Conservation (phyloP, 23 tunicate species). For the Phallusia fumigata region DNA sequence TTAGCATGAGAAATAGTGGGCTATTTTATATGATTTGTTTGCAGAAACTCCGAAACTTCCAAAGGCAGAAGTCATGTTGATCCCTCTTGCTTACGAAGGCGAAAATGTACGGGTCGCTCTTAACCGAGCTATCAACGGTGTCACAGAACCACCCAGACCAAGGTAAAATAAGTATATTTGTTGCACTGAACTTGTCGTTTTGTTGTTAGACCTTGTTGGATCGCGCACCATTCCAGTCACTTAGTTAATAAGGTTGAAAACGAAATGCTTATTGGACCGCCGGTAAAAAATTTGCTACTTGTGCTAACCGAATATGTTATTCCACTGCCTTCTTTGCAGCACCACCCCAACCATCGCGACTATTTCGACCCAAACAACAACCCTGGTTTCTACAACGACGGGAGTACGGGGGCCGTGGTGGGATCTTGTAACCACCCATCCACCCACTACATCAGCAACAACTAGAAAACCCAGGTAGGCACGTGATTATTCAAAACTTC, state of each 20-base stretch:
- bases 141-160: background rate
- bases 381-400: background rate
- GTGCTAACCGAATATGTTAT: too few relatives aligned
- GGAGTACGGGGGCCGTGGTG: conserved; percentile 5
- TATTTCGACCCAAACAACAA: background rate
- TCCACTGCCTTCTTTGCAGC: background rate
- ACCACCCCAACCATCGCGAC: background rate
- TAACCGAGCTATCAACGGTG: conserved; percentile 26
- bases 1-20: too few relatives aligned
- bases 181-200: too few relatives aligned
- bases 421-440: background rate
- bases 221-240: too few relatives aligned
- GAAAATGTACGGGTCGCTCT: conserved; percentile 56
- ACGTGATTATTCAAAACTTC: background rate
- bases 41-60: conserved; percentile 26
- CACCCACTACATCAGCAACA: background rate
- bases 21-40: background rate
- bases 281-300: too few relatives aligned
- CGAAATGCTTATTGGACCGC: too few relatives aligned
- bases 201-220: too few relatives aligned
- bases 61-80: conserved; percentile 50
- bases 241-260: too few relatives aligned
- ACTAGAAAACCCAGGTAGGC: background rate
- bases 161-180: too few relatives aligned
- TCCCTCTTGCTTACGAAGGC: conserved; percentile 21